Base-by-base conservation (phyloP, 2,888 invertebrate genomes). In the Philhelius pedissequus region DNA sequence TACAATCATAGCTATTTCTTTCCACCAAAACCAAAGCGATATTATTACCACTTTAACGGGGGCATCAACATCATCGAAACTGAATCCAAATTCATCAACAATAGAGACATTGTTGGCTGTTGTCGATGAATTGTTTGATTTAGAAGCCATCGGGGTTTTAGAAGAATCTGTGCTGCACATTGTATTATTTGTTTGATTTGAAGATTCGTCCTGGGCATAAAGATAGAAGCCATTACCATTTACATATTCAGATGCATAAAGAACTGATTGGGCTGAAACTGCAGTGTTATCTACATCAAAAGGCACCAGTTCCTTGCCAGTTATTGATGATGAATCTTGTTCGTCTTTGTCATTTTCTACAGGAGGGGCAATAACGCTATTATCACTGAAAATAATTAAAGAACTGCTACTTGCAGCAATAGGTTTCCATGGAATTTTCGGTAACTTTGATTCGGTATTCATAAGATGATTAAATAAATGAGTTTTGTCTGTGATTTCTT, bases 21-120 rank as follows among this genome's bases (percentile, higher is more conserved):
- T 96, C 95, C 95, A 97, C 95, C 96, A 96, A 90, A 94, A 94
- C 95, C 96, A 96, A 0, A 97, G 91, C 0, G 96, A 95, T 11
- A 94, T 93, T 48, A 95, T 94, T 83, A 96, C 94, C 2, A 95
- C 93, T 89, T 95, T 94, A 0, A 95, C 94, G 18, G 94, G 94
- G 9, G 94, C 94, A 76, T 94, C 93, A 25, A 92, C 91, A n/a
- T 93, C 93, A 32, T 92, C 92, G 32, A 91, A 89, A 70, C 89
- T 90, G 43, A 90, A 90, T 58, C 87, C 88, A 4, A 89, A 86
- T 71, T 90, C 90, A 45, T 89, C 89, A 9, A 54, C 86, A 81
- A 27, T 87, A 79, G 50, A 18, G 2, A n/a, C 73, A 45, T 87
- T 87, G 35, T 30, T 74, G 0, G n/a, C 18, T 3, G 15, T 15